A percentile compares a stretch with the other conserved stretches of the same genome.
phyloP scores from a whole-genome alignment of 2,888 invertebrate genomes.

The Nasonovia ribisnigri region DNA sequence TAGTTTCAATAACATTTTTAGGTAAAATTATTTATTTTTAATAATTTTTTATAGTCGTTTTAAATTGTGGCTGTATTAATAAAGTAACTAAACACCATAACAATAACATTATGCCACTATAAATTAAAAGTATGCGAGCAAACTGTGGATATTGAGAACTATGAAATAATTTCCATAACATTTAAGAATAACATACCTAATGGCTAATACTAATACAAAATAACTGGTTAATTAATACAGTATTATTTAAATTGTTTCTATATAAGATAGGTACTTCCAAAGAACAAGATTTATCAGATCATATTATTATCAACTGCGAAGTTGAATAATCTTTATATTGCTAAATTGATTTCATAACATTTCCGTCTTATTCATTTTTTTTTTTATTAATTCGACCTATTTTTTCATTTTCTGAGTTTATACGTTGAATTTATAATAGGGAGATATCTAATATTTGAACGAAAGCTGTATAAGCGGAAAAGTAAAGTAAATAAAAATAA shows the following conservation, averaged over 20 bases:
- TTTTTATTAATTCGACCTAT: conserved; percentile 10
- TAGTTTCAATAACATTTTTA: neutral
- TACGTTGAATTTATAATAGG: neutral
- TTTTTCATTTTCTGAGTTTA: conserved; percentile 1
- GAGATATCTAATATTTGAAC: conserved; percentile 3
- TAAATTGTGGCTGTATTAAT: neutral
- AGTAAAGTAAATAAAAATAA: conserved; percentile 15
- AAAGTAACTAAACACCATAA: neutral
- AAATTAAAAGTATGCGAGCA: neutral
- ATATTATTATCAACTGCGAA: neutral
- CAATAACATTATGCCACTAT: neutral
- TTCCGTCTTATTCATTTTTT: neutral
- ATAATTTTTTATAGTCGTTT: neutral
- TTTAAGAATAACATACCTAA: neutral
- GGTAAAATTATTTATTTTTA: neutral
- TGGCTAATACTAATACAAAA: neutral
- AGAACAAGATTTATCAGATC: neutral
- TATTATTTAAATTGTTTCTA: neutral
- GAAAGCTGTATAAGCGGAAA: neutral
- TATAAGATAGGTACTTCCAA: neutral
- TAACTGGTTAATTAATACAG: neutral
- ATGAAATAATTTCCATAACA: too few relatives aligned
- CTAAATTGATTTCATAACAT: conserved; percentile 2
- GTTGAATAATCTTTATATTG: neutral
- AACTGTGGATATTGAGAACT: neutral